Base-by-base conservation (phyloP, 2,113 vertebrate species). In the Ursus arctos region DNA sequence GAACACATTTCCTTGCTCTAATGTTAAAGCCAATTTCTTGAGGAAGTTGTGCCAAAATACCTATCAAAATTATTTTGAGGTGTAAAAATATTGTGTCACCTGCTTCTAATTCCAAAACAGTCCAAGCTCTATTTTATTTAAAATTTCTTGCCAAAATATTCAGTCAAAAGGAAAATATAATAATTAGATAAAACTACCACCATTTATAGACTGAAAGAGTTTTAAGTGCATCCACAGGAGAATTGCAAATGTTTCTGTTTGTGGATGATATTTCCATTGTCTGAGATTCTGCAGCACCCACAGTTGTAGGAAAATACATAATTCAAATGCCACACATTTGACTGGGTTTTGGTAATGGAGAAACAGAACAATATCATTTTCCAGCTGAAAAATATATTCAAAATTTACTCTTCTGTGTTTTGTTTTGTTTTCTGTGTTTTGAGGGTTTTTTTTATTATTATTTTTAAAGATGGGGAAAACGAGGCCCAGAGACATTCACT, bases 81-180 rank as follows among this genome's bases (percentile, higher is more conserved):
- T 95, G 18, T 88, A 93, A 97, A 96, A 98, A 97, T 95, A 97
- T 94, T 88, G 16, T 98, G 91, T 94, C 88, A 93, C 91, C 84
- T 97, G 94, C 65, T 95, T 97, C 65, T 87, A 97, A 96, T 87
- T 88, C 21, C 16, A 61, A 94, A 95, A 81, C 1, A 79, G 21
- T 55, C 57, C 36, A 91, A 67, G 7, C 55, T 81, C 21, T 33
- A 49, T 74, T 96, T 88, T 72, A 91, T 79, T 88, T 95, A 51
- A 95, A 97, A 88, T 71, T 90, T 80, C 36, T 53, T 65, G 85
- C 91, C 88, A 97, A 96, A 91, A 87, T 69, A 86, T 49, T 91
- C 72, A 71, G 55, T 36, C 63, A 88, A 94, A n/a, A 88, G 15
- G 79, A 95, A 94, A 96, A 89, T 85, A 51, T 18, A 88, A 87